A percentile compares a stretch with the other conserved stretches of the same genome.
phyloP scores from a whole-genome alignment of 2,113 vertebrate species.

The Nycticebus coucang region DNA sequence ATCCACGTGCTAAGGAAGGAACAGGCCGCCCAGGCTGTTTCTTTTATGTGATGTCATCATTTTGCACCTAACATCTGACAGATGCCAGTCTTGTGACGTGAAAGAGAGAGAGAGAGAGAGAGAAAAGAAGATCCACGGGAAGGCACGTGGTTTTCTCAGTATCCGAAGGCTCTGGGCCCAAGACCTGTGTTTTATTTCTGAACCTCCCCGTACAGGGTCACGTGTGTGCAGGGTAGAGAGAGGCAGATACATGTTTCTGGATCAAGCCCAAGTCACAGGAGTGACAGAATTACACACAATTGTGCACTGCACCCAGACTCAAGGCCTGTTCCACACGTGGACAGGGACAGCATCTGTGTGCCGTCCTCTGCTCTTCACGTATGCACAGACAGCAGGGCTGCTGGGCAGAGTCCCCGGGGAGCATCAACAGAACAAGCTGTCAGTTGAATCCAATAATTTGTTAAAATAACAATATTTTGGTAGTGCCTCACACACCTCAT shows the following conservation, averaged over 20 bases:
- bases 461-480: too few species aligned
- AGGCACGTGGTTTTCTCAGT: constrained; percentile 15
- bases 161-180: background rate
- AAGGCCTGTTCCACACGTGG: background rate
- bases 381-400: fast-evolving
- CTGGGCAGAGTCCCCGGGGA: fast-evolving
- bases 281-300: fast-evolving
- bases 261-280: too few species aligned
- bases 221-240: background rate
- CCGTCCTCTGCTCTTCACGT: background rate
- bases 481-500: fast-evolving
- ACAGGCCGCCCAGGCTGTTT: constrained; percentile 66
- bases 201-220: fast-evolving
- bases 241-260: fast-evolving
- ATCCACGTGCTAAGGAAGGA: constrained; percentile 52
- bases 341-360: fast-evolving
- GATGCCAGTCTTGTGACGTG: constrained; percentile 41
- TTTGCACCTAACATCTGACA: constrained; percentile 38
- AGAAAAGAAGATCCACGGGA: background rate
- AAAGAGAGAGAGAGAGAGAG: background rate
- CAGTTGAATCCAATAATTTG: background rate
- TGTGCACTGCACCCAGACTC: fast-evolving
- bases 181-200: background rate
- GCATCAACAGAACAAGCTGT: fast-evolving
- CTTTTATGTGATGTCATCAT: constrained; percentile 52